Evolutionary conservation across 2,888 invertebrate species (phyloP).

Genomic region (Mesorhabditis spiculigera): DNA sequence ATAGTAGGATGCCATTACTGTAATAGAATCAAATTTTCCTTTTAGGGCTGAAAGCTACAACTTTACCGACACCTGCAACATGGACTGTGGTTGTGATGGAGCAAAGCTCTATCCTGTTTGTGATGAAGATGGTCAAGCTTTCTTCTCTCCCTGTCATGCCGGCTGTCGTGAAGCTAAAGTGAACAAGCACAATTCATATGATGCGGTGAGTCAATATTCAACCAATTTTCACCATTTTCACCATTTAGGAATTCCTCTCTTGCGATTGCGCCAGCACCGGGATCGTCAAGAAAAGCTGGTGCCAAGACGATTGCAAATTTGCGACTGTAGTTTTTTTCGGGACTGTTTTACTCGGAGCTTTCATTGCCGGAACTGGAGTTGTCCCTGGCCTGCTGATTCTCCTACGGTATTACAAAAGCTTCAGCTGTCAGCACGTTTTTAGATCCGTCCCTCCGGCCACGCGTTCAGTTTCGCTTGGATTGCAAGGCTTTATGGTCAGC

Average conservation of each 20-base stretch:
- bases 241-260: slow-evolving; percentile 44
- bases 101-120: slow-evolving; percentile 59
- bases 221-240: neutral
- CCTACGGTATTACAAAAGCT: slow-evolving; percentile 23
- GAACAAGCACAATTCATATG: slow-evolving; percentile 18
- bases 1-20: slow-evolving; percentile 1
- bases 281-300: slow-evolving; percentile 48
- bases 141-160: slow-evolving; percentile 60
- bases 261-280: slow-evolving; percentile 47
- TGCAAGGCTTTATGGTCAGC: slow-evolving; percentile 55
- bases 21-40: neutral
- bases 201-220: slow-evolving; percentile 21
- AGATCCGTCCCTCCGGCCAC: slow-evolving; percentile 52
- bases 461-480: slow-evolving; percentile 48
- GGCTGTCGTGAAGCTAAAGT: slow-evolving; percentile 51
- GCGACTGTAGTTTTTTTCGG: slow-evolving; percentile 47
- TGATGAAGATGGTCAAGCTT: slow-evolving; percentile 48
- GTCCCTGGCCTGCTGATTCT: slow-evolving; percentile 44
- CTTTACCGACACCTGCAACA: slow-evolving; percentile 56
- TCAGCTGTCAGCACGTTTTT: slow-evolving; percentile 6
- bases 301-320: slow-evolving; percentile 43
- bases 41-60: slow-evolving; percentile 44
- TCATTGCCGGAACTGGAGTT: slow-evolving; percentile 48
- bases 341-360: slow-evolving; percentile 51
- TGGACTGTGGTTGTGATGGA: slow-evolving; percentile 57